Base-by-base conservation (phyloP, 2,113 vertebrate species). In the Paracanthobrama guichenoti region DNA sequence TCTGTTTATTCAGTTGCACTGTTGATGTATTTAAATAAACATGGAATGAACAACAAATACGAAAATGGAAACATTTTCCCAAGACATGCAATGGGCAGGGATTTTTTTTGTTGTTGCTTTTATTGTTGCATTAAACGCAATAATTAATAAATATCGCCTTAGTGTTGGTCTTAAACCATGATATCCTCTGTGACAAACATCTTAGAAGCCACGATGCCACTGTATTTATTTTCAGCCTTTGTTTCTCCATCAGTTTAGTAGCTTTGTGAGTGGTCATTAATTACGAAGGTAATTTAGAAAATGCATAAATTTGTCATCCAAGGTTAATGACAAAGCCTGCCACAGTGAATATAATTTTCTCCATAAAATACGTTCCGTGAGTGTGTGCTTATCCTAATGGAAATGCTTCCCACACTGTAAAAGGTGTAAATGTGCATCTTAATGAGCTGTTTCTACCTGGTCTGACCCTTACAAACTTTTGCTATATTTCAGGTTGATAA, bases 221-320 rank as follows among this genome's bases (percentile, higher is more conserved):
- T 80, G n/a, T 74, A 48, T 66, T 80, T 80, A 66, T 64, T 50
- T 31, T 22, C 18, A 46, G 18, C 7, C 55, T 11, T 66, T 80
- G 60, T 66, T 66, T 50, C 42, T 66, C 42, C 78, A 80, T 80
- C 26, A 48, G 42, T 80, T 79, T 76, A 12, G 76, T 26, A 46
- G 57, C 35, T n/a, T 78, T 62, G 76, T 79, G 76, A 79, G 76
- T 79, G 76, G 55, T 62, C 57, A 62, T 79, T 62, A 24, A 79
- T 62, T 79, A 31, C 78, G 31, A 66, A 66, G 60, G 59, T 28
- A 64, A 62, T 78, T 59, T 60, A 42, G 50, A 76, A 76, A 78
- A 78, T 78, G 76, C 53, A 64, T 64, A 64, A 7, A 44, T 64
- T 79, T 64, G 77, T 62, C 77, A 79, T 64, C 24, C 77, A 79